Percentiles rank a stretch among this genome's conserved stretches.
Evolutionary conservation across 2,113 vertebrate species (phyloP).

Genomic region (Eolophus roseicapilla): DNA sequence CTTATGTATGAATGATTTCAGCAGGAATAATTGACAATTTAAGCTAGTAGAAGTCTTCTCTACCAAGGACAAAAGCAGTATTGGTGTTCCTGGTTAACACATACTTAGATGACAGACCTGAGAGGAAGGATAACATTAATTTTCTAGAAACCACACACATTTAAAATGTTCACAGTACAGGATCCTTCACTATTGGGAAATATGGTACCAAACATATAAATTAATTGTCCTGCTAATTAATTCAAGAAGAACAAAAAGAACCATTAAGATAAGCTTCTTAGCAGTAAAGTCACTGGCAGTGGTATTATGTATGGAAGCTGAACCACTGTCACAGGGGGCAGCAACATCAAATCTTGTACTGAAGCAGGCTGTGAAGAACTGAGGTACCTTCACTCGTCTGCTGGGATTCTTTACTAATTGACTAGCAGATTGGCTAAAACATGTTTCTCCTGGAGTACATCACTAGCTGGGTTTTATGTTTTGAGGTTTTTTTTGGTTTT

Average conservation of each 20-base stretch:
- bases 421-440: not conserved
- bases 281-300: not conserved
- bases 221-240: not conserved
- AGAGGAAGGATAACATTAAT: not conserved
- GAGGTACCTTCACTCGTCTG: not conserved
- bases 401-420: not conserved
- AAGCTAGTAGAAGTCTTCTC: not conserved
- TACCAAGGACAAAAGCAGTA: not conserved
- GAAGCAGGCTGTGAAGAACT: not conserved
- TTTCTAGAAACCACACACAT: not conserved
- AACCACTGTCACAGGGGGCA: not conserved
- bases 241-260: not conserved
- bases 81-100: not conserved
- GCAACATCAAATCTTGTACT: not conserved
- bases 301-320: not conserved
- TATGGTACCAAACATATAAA: not conserved
- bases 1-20: not conserved
- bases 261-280: not conserved
- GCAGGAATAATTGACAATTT: not conserved
- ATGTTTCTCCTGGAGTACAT: not conserved
- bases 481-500: not conserved
- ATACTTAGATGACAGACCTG: not conserved
- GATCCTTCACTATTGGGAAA: not conserved
- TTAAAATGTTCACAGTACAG: not conserved
- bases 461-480: not conserved